These are phyloP conservation scores for Antheraea yamamai DNA, from an alignment of 2,888 invertebrate species.

Conservation along the genomic window DNA sequence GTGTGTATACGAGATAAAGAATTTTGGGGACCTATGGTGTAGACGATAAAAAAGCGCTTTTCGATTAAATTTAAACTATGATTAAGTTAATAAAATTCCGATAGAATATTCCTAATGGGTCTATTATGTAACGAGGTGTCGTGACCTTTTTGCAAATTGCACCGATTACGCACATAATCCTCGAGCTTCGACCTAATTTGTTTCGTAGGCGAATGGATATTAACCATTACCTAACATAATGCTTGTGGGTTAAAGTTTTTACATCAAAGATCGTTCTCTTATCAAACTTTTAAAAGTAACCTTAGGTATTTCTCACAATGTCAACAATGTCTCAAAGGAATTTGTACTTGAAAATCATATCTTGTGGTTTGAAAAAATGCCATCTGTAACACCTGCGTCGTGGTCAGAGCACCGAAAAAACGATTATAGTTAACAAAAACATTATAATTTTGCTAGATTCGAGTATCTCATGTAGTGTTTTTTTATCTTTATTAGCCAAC, in stretches of 20 bases:
- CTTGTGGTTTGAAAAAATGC: not conserved
- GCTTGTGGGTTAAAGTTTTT: conserved; percentile 50
- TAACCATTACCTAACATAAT: conserved; percentile 48
- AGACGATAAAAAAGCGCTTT: not conserved
- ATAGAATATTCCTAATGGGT: conserved; percentile 2
- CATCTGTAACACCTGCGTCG: not conserved
- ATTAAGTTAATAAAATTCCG: not conserved
- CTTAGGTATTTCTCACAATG: not conserved
- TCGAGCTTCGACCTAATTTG: conserved; percentile 37
- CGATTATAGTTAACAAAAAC: not conserved
- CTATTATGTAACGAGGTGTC: conserved; percentile 32
- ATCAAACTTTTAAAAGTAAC: not conserved
- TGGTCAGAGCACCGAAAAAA: not conserved
- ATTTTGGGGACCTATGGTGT: not conserved
- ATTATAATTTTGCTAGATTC: not conserved
- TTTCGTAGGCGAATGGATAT: conserved; percentile 40
- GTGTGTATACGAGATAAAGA: no score
- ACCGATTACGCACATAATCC: conserved; percentile 47
- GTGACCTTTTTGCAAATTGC: conserved; percentile 57
- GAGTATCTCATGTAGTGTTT: no score
- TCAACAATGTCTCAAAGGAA: not conserved
- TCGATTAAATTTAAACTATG: not conserved
- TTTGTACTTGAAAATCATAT: not conserved
- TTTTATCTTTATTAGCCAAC: no score
- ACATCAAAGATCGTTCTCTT: conserved; percentile 10